A percentile compares a stretch with the other conserved stretches of the same genome.
phyloP scores from a whole-genome alignment of 23 tunicate genomes.

The Diplosoma virens region DNA sequence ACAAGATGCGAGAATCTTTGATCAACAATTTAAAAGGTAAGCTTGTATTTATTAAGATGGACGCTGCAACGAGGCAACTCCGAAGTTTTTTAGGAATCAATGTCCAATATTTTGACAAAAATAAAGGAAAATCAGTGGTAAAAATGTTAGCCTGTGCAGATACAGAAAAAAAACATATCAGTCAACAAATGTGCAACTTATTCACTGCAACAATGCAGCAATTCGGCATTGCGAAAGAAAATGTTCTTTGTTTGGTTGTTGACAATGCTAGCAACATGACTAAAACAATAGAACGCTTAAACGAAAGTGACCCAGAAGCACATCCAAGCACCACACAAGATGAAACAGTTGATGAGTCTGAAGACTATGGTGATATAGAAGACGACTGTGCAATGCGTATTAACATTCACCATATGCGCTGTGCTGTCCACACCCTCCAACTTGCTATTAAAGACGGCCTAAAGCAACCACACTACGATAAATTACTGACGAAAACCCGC shows the following conservation, averaged over 20 bases:
- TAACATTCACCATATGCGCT: too few species aligned
- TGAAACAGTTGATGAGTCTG: background rate
- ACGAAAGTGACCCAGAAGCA: slow-evolving; percentile 11
- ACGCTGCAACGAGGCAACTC: slow-evolving; percentile 5
- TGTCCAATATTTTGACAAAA: background rate
- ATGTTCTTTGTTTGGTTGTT: background rate
- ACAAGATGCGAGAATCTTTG: background rate
- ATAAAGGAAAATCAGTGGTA: background rate
- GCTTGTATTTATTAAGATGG: slow-evolving; percentile 2
- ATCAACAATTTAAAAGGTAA: slow-evolving; percentile 1
- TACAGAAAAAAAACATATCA: background rate
- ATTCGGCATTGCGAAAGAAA: background rate
- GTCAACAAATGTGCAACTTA: background rate
- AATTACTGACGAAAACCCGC: background rate
- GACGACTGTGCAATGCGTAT: too few species aligned
- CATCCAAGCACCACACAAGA: background rate
- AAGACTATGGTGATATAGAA: too few species aligned
- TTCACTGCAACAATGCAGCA: background rate
- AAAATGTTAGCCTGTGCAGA: slow-evolving; percentile 10
- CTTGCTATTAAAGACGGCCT: background rate
- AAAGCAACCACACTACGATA: background rate
- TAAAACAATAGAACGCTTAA: slow-evolving; percentile 5
- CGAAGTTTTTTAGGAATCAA: slow-evolving; percentile 11
- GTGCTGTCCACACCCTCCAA: too few species aligned
- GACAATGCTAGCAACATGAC: slow-evolving; percentile 23